These are phyloP conservation scores for Thamnophis elegans DNA, from an alignment of 2,797 vertebrate genomes.

Conservation along the genomic window DNA sequence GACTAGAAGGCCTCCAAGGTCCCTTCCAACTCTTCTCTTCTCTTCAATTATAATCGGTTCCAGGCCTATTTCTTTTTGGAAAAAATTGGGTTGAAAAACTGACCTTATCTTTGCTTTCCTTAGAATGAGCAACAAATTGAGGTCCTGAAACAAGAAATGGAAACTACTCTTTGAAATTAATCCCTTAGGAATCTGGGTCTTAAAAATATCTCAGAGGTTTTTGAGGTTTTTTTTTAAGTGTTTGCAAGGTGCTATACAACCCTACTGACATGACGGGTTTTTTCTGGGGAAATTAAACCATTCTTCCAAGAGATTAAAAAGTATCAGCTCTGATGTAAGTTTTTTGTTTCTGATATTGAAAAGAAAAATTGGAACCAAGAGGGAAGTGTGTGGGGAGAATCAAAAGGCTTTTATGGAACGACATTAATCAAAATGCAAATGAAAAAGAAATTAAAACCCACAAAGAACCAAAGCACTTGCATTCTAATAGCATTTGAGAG, in stretches of 20 bases:
- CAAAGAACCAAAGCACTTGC: background rate
- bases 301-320: background rate
- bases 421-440: conserved; percentile 3
- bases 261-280: background rate
- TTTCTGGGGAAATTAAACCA: background rate
- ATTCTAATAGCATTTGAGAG: background rate
- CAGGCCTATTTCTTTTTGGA: background rate
- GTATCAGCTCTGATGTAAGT: background rate
- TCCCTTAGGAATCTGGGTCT: background rate
- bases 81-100: background rate
- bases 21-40: no score
- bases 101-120: rapidly evolving
- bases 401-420: background rate
- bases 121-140: background rate
- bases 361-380: background rate
- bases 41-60: no score
- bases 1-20: no score
- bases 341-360: background rate
- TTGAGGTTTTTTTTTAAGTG: background rate
- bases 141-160: background rate
- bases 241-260: background rate
- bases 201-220: rapidly evolving
- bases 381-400: background rate
- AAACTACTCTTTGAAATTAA: conserved; percentile 39
- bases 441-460: background rate